phyloP scores from a whole-genome alignment of 2,888 invertebrate genomes.

The Dasypolia templi region DNA sequence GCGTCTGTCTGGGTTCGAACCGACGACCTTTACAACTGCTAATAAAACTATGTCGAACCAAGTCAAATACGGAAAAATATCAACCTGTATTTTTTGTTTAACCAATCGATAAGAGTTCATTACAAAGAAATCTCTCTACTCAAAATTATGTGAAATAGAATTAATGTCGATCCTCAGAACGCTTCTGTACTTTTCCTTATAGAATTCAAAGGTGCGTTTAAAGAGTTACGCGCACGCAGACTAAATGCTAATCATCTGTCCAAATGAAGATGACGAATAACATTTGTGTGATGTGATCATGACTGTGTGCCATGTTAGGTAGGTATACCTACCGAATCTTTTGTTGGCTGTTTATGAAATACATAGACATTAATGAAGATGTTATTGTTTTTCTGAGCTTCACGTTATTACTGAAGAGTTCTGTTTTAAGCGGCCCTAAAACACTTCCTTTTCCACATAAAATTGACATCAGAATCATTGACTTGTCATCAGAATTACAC shows the following conservation, averaged over 20 bases:
- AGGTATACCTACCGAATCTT: conserved; percentile 15
- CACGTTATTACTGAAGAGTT: background rate
- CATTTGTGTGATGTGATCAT: conserved; percentile 30
- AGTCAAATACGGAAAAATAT: too few relatives aligned
- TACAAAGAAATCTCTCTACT: background rate
- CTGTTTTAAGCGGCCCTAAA: background rate
- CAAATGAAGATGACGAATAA: conserved; percentile 47
- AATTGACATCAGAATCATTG: too few relatives aligned
- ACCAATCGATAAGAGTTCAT: background rate
- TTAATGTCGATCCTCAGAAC: background rate
- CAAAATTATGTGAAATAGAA: background rate
- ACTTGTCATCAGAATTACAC: too few relatives aligned
- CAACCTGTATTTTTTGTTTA: background rate
- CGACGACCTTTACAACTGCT: too few relatives aligned
- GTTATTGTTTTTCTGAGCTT: background rate
- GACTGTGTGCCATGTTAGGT: background rate
- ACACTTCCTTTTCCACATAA: background rate
- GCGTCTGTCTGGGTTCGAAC: too few relatives aligned
- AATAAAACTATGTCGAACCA: too few relatives aligned
- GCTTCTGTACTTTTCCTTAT: conserved; percentile 8
- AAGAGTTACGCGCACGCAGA: conserved; percentile 40
- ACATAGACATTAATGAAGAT: background rate
- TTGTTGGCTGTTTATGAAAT: conserved; percentile 5
- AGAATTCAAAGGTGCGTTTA: conserved; percentile 23
- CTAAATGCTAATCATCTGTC: conserved; percentile 32